Base-by-base conservation (phyloP, 2,888 invertebrate genomes). In the Saturnia pavonia region DNA sequence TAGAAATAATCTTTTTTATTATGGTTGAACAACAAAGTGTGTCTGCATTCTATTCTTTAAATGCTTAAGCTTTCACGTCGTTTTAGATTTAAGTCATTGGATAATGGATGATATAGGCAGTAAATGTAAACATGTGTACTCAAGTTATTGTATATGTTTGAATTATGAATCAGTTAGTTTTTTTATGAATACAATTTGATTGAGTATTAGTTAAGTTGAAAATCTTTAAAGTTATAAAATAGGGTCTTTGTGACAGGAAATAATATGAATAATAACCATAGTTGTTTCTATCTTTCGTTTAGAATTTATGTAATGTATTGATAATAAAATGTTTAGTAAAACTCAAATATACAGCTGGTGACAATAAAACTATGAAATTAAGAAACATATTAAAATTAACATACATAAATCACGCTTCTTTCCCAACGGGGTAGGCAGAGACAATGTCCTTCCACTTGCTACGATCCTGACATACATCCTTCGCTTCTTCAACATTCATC, bases 1-100 rank as follows among this genome's bases (percentile, higher is more conserved):
- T 82, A 80, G 76, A 74, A 76, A 76, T 83, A 80, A 82, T 83
- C 79, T 77, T 75, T n/a, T 78, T 82, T 82, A 77, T 76, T 80
- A 80, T 78, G 77, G 73, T 78, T 76, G 74, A 76, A 80, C 74
- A 78, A 80, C 77, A 75, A 74, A 75, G 72, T 71, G 69, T 76
- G 71, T 73, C 72, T 76, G 73, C 72, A 72, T 79, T 80, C 75
- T 81, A 72, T 75, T 78, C 76, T 77, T 80, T 76, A 70, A 71
- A 77, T 78, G 71, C 71, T 74, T 75, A n/a, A 73, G 71, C 69
- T 72, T 74, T 78, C 70, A 74, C 71, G 74, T 79, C 72, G 75
- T 71, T 76, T 71, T 73, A 73, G 70, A 73, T 74, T 75, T 71
- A 79, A 76, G 72, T 75, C 69, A 65, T 69, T 68, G 71, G 72